A percentile compares a stretch with the other conserved stretches of the same genome.
Evolutionary conservation across 2,113 vertebrate species (phyloP).

Genomic region (Calidris pugnax): DNA sequence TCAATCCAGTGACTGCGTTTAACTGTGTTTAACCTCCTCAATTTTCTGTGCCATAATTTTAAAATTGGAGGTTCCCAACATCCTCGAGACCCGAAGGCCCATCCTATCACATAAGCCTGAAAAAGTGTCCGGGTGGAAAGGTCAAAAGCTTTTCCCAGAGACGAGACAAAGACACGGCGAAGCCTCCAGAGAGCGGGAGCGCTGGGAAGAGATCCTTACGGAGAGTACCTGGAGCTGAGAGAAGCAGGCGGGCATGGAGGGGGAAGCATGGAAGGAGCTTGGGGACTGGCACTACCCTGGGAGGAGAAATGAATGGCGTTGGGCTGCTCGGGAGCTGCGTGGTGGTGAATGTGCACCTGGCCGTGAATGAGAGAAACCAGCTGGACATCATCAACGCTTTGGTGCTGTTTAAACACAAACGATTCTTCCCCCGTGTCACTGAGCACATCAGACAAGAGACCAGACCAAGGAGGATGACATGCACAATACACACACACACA

Average conservation of each 20-base stretch:
- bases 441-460: background rate
- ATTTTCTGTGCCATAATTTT: background rate
- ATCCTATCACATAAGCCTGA: background rate
- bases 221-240: conserved; percentile 41
- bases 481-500: background rate
- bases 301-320: background rate
- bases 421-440: background rate
- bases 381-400: background rate
- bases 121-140: background rate
- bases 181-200: background rate
- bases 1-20: background rate
- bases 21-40: background rate
- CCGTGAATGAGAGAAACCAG: background rate
- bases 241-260: conserved; percentile 2
- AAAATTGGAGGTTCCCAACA: background rate
- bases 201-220: background rate
- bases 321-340: background rate
- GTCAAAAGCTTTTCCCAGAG: conserved; percentile 10
- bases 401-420: background rate
- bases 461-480: background rate
- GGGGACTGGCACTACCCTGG: conserved; percentile 34
- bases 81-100: background rate
- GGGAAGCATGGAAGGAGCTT: background rate
- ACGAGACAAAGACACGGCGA: conserved; percentile 9
- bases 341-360: background rate